Base-by-base conservation (phyloP, 1,140 invertebrate genomes). In the Drosophila melanica region DNA sequence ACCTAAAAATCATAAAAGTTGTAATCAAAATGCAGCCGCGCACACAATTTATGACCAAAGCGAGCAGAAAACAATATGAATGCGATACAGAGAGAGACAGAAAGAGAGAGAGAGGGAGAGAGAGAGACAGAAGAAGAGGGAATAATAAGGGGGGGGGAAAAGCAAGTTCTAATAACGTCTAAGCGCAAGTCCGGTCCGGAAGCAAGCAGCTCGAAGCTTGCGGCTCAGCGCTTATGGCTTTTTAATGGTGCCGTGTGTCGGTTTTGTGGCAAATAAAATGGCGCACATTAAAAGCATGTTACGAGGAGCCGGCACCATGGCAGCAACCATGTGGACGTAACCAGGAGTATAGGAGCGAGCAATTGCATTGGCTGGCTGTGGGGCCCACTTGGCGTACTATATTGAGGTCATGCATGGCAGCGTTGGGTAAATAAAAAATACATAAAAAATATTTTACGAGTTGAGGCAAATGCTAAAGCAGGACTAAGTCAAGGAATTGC, bases 1-100 rank as follows among this genome's bases (percentile, higher is more conserved):
- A 90, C 87, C 87, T 90, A 87, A 77, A 90, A 87, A 90, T 87
- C 87, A 87, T 90, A 90, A 90, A 90, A 90, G 84, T 81, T 79
- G 77, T 84, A 81, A 90, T 85, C 77, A 81, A 87, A 90, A 87
- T 77, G 66, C 81, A 79, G 80, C 51, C 16, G 45, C 47, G 54
- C 48, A 55, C 62, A 71, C 58, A 72, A 67, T 89, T 89, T 89
- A 89, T 89, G 84, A 8, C 53, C 63, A 72, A 23, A 57, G 50
- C 71, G 41, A 57, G 57, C 53, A 30, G 54, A 39, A 35, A 66
- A 37, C 67, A 70, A 60, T 59, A 58, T 37, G 39, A 39, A 14
- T 16, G 54, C 20, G 20, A 66, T 33, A 6, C 39, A 8, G 11
- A 51, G 27, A 3, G 39, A 50, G 10, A 20, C n/a, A 37, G 51